Evolutionary conservation across 2,888 invertebrate species (phyloP).

Genomic region (Scotopteryx bipunctaria): DNA sequence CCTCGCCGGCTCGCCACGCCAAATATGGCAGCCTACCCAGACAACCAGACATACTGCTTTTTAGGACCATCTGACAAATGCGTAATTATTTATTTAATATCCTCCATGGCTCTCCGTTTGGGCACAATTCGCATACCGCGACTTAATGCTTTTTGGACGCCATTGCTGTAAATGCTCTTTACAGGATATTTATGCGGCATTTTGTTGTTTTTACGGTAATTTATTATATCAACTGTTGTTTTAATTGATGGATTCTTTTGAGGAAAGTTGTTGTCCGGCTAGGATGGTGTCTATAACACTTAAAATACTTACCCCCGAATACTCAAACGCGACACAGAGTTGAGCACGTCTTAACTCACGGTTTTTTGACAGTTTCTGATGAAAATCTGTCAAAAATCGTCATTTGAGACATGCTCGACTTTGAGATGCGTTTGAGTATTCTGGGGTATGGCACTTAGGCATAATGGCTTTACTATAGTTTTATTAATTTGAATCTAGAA

Average conservation of each 20-base stretch:
- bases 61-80: slow-evolving; percentile 81
- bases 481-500: no score
- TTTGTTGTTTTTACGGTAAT: slow-evolving; percentile 44
- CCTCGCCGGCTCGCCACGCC: slow-evolving; percentile 59
- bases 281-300: background rate
- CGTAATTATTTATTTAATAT: slow-evolving; percentile 84
- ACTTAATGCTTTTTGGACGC: slow-evolving; percentile 62
- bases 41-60: slow-evolving; percentile 70
- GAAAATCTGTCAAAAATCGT: no score
- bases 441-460: no score
- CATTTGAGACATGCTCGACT: no score
- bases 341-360: no score
- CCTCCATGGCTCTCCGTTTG: slow-evolving; percentile 65
- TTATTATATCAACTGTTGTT: slow-evolving; percentile 54
- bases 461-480: no score
- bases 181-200: slow-evolving; percentile 45
- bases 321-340: no score
- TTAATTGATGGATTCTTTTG: slow-evolving; percentile 51
- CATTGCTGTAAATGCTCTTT: slow-evolving; percentile 49
- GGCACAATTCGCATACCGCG: slow-evolving; percentile 75
- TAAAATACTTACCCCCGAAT: no score
- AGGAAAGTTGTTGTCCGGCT: slow-evolving; percentile 26
- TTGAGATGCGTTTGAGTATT: no score
- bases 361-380: no score
- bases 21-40: slow-evolving; percentile 70